phyloP scores from a whole-genome alignment of 2,113 vertebrate genomes.

The Microtus montanus region DNA sequence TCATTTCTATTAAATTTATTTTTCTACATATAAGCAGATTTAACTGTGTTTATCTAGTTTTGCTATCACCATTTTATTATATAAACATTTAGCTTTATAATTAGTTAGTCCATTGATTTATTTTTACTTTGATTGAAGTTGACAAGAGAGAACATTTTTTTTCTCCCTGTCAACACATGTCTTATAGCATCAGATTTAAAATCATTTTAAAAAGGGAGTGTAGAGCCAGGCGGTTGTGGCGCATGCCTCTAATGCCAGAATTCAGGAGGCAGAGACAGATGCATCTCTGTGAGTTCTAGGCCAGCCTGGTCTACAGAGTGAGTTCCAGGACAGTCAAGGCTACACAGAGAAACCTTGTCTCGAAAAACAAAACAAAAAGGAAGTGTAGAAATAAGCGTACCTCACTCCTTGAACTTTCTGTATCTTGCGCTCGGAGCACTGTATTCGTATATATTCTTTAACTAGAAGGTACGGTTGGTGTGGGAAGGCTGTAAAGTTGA shows the following conservation, averaged over 20 bases:
- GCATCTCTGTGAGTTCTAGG: too few species aligned
- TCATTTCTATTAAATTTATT: constrained; percentile 41
- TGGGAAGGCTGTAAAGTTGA: constrained; percentile 49
- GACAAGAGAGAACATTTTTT: background rate
- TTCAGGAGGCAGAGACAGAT: too few species aligned
- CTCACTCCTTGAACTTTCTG: background rate
- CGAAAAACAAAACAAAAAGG: background rate
- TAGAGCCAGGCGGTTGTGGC: background rate
- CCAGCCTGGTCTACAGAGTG: too few species aligned
- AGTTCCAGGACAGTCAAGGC: too few species aligned
- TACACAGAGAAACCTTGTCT: too few species aligned
- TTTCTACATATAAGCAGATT: constrained; percentile 40
- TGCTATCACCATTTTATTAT: constrained; percentile 1
- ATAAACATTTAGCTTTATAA: constrained; percentile 37
- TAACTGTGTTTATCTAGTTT: constrained; percentile 11
- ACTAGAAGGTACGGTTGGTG: constrained; percentile 13
- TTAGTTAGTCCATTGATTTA: background rate
- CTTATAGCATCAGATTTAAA: constrained; percentile 43
- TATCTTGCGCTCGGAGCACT: constrained; percentile 13
- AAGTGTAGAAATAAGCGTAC: constrained; percentile 33
- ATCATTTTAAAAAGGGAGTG: constrained; percentile 16
- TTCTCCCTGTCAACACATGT: background rate
- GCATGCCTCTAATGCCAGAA: too few species aligned
- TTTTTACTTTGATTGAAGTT: constrained; percentile 60
- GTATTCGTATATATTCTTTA: constrained; percentile 12